These are phyloP conservation scores for Fistularia commersonii DNA, from an alignment of 2,797 vertebrate species.

Conservation along the genomic window DNA sequence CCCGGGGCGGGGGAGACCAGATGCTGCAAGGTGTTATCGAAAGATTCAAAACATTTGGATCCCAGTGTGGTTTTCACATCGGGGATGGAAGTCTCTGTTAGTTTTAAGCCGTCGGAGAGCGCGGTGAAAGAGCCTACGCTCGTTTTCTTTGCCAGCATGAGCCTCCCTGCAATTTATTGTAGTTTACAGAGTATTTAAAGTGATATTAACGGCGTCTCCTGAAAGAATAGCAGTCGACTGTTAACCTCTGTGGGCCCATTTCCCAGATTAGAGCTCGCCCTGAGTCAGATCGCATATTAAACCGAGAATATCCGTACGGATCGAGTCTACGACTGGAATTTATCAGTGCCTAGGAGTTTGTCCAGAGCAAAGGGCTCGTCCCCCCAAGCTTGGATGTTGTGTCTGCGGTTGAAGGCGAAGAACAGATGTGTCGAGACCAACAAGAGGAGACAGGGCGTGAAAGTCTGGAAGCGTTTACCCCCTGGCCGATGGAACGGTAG, in stretches of 20 bases:
- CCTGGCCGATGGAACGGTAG: conserved; percentile 24
- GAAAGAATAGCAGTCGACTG: no score
- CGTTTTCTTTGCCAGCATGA: conserved; percentile 12
- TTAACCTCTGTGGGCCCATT: no score
- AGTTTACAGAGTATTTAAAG: conserved; percentile 7
- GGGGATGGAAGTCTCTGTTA: conserved; percentile 10
- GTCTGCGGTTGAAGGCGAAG: conserved; percentile 13
- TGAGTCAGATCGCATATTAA: no score
- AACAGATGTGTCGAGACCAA: conserved; percentile 36
- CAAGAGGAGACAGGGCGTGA: conserved; percentile 49
- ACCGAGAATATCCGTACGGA: no score
- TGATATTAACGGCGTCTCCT: neutral
- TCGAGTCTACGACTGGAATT: no score
- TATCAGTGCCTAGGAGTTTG: no score
- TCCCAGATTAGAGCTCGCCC: no score
- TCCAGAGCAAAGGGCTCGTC: no score
- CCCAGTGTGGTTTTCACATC: conserved; percentile 19
- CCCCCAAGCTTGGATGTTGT: conserved; percentile 12
- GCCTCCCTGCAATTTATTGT: conserved; percentile 2
- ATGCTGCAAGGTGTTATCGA: conserved; percentile 45
- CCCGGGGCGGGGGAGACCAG: conserved; percentile 32
- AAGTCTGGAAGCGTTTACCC: conserved; percentile 65
- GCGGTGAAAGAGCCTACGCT: conserved; percentile 9
- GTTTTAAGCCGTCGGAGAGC: conserved; percentile 10
- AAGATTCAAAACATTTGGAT: conserved; percentile 32